Evolutionary conservation across 2,113 vertebrate species (phyloP), one percentile per base, ranked within the genome.

Genomic region (Larimichthys crocea): DNA sequence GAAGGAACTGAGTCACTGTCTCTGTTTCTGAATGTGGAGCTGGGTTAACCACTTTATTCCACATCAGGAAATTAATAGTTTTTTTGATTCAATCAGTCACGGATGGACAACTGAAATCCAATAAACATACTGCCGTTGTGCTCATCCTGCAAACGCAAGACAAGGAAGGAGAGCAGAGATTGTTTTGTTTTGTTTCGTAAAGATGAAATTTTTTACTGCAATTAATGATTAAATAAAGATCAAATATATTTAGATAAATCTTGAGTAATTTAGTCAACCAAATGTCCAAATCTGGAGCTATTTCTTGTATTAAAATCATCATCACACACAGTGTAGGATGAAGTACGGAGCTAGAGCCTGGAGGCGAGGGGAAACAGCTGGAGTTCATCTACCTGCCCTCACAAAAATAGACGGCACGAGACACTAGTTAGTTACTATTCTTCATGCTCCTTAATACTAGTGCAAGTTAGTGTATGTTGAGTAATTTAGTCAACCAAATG

Each of bases 1-100:
- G 91, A 88, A 91, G 86, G 90, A 90, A 88, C 76, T 91, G 87
- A 92, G 82, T 93, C 91, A 91, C 72, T 6, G 84, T 83, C 83
- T 87, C 68, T 79, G 82, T 16, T 40, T 65, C 79, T 77, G 65
- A 85, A 66, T 10, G 4, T 5, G 3, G 66, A 87, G 67, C 59
- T 17, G 40, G 29, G 53, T 62, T 80, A 86, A 78, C 86, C 77
- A 0, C 16, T 16, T 83, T 74, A 78, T 78, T 84, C 82, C 79
- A 85, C 68, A 72, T 55, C 31, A 66, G 74, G 77, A 79, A 50
- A 83, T 73, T 26, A 79, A 83, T 81, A 80, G 61, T 22, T 69
- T 79, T 79, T 83, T 75, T 76, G 52, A 82, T 78, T 75, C 72
- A 90, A 62, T 86, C 68, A 74, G 26, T 78, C 68, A 75, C 31